Evolutionary conservation across 1,140 invertebrate genomes (phyloP).

Genomic region (Ditylenchus dipsaci): DNA sequence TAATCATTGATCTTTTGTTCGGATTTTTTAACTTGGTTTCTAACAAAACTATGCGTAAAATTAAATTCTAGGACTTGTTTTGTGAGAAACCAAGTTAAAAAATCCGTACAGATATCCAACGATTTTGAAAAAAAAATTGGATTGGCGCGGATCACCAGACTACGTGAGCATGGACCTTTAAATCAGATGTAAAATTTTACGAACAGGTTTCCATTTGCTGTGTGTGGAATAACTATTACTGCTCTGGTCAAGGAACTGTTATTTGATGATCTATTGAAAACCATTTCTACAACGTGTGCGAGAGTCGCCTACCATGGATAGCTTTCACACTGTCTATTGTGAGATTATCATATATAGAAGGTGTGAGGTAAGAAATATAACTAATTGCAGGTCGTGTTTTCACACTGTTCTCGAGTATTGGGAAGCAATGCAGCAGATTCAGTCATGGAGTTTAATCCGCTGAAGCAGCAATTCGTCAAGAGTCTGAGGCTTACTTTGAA

Average conservation of each 20-base stretch:
- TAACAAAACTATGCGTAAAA: too few species aligned
- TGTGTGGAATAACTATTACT: slow-evolving; percentile 83
- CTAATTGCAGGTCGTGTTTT: slow-evolving; percentile 42
- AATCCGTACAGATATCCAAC: too few species aligned
- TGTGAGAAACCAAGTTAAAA: too few species aligned
- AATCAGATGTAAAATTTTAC: slow-evolving; percentile 1
- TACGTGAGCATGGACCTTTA: too few species aligned
- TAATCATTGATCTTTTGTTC: too few species aligned
- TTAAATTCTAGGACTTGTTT: too few species aligned
- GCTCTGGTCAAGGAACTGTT: slow-evolving; percentile 78
- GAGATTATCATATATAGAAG: slow-evolving; percentile 41
- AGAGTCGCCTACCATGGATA: slow-evolving; percentile 68
- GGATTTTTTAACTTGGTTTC: too few species aligned
- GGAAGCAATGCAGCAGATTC: slow-evolving; percentile 24
- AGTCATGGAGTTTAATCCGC: slow-evolving; percentile 44
- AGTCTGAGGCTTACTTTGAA: slow-evolving; percentile 27
- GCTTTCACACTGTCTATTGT: slow-evolving; percentile 89
- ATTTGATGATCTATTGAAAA: slow-evolving; percentile 76
- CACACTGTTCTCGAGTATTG: slow-evolving; percentile 40
- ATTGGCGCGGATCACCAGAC: neutral
- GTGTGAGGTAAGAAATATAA: neutral
- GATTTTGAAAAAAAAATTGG: neutral
- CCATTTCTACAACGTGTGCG: slow-evolving; percentile 76
- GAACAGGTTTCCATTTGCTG: slow-evolving; percentile 70
- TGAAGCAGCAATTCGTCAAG: slow-evolving; percentile 33